Evolutionary conservation across 2,797 vertebrate species (phyloP), one percentile per base, ranked within the genome.

Genomic region (Alosa sapidissima): DNA sequence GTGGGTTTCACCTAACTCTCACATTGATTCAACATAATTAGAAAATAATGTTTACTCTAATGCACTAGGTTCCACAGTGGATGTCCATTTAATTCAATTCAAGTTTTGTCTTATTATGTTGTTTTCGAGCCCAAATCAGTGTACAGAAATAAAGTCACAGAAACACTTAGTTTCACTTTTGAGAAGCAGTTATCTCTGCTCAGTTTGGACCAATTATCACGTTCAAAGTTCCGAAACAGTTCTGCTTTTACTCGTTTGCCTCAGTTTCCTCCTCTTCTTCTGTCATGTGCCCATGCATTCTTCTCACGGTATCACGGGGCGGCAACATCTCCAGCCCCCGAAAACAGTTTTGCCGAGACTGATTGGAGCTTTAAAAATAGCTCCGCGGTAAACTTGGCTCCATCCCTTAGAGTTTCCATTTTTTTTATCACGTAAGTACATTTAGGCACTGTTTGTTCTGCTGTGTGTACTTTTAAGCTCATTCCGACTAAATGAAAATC

Each of bases 191-290:
- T 10, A 3, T 78, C 72, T 47, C 19, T 1, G 6, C 16, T 78
- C 16, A 47, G 72, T 47, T 21, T 21, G 51, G 85, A 51, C 85
- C 85, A 89, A 83, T 89, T 87, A 84, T 83, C 85, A 68, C 62
- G 19, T 83, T 51, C n/a, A 55, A 81, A 86, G 83, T 78, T 87
- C 85, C 60, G 81, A 83, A 81, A 60, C 72, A 47, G 72, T 72
- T 81, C 60, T 36, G 78, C 45, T 49, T 51, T 60, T 24, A 78
- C 81, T 83, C 55, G 21, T 78, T 21, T 78, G 58, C 58, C n/a
- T 47, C 41, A 0, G 16, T 78, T 47, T 62, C 58, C n/a, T 16
- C n/a, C n/a, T 62, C 58, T 24, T 24, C 58, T 24, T 54, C 72
- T 78, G 72, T 47, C 41, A 78, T 16, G 36, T 16, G 68, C 68